Conservation (phyloP, 2,888 invertebrate species). For the Synanthedon formicaeformis region DNA sequence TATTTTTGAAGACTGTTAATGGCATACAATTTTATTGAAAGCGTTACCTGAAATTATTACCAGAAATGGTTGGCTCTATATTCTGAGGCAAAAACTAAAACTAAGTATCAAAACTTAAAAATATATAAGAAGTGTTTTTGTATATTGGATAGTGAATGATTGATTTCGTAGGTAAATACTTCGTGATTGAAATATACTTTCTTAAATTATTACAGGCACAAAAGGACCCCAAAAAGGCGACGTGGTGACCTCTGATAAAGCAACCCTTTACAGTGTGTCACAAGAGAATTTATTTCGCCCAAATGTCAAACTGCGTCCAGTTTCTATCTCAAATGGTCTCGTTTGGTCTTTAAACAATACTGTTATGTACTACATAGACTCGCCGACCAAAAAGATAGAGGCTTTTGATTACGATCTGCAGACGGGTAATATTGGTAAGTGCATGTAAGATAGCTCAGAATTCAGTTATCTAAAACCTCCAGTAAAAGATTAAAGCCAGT, state of each 20-base stretch:
- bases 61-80: too few relatives aligned
- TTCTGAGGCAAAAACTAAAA: too few relatives aligned
- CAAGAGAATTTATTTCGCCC: conserved; percentile 26
- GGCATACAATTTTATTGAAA: too few relatives aligned
- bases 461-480: too few relatives aligned
- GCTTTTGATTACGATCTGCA: conserved; percentile 75
- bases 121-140: too few relatives aligned
- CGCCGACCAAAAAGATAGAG: conserved; percentile 72
- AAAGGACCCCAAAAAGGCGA: conserved; percentile 70
- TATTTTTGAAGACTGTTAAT: too few relatives aligned
- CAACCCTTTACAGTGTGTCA: conserved; percentile 66
- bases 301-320: conserved; percentile 36
- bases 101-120: too few relatives aligned
- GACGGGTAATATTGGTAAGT: conserved; percentile 34
- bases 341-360: conserved; percentile 77
- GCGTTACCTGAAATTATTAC: too few relatives aligned
- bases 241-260: conserved; percentile 60
- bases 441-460: too few relatives aligned
- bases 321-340: conserved; percentile 80
- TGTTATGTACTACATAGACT: conserved; percentile 81
- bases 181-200: not conserved
- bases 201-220: conserved; percentile 52
- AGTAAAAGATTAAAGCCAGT: too few relatives aligned
- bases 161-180: too few relatives aligned
- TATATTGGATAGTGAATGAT: too few relatives aligned